Base-by-base conservation (phyloP, 2,113 vertebrate genomes). In the Piaya cayana region DNA sequence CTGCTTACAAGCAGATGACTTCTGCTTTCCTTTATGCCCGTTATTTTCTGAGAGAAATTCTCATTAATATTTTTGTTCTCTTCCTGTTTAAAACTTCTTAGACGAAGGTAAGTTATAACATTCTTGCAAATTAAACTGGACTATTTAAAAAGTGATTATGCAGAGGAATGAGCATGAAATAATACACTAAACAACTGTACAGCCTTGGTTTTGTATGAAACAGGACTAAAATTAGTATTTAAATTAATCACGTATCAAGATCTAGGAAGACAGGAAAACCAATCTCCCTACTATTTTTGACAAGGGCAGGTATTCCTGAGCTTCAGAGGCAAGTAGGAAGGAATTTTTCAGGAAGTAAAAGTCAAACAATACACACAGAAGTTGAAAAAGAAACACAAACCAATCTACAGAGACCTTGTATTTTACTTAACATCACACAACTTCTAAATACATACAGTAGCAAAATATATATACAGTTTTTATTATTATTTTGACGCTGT, bases 131-230 rank as follows among this genome's bases (percentile, higher is more conserved):
- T 42, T 56, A 43, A 82, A 89, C 1, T 12, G 59, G 25, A 70
- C 29, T 43, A 4, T 53, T 86, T 42, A n/a, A 62, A 49, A 92
- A 72, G 25, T n/a, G 15, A 62, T 49, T 69, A 80, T 7, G 9
- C 30, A 69, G 19, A 88, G 8, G 7, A 92, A n/a, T 37, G 9
- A 90, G 45, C 11, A 45, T 59, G 36, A 88, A 76, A 13, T n/a
- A 79, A 85, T 0, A 76, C 12, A 79, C 0, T 30, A n/a, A 22
- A 78, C 10, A 47, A 42, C 0, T 43, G 37, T 34, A 37, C 43
- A 43, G 26, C 13, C 36, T 82, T 47, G 10, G 0, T 64, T 91
- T 67, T 63, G 5, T 47, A 76, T 17, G 7, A 91, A 82, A 78
- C 4, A 16, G 11, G 29, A 84, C 26, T 71, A 26, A 81, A 94